Conservation (phyloP, 2,888 invertebrate genomes). For the Phaonia tiefii region DNA sequence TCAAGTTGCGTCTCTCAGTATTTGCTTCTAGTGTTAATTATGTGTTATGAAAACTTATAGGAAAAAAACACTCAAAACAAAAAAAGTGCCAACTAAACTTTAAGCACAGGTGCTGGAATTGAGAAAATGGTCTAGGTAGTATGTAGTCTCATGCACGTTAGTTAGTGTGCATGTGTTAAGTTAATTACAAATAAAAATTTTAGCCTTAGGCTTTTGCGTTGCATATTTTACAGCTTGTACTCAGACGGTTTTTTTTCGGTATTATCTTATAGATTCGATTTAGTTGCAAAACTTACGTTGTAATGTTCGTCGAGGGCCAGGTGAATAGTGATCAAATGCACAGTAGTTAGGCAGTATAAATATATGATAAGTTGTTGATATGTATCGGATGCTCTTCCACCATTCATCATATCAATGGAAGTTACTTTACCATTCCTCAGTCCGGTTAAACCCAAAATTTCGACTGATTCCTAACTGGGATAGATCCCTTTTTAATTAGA, state of each 20-base stretch:
- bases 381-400: no score
- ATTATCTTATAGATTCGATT: conserved; percentile 38
- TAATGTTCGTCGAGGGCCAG: conserved; percentile 35
- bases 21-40: conserved; percentile 74
- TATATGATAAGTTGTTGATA: no score
- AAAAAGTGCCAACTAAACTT: conserved; percentile 35
- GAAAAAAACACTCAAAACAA: background rate
- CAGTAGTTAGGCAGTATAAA: conserved; percentile 30
- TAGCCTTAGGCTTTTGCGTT: conserved; percentile 55
- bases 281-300: conserved; percentile 29
- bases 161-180: conserved; percentile 46
- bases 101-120: conserved; percentile 56
- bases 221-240: conserved; percentile 39
- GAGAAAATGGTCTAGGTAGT: conserved; percentile 18
- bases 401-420: no score
- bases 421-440: no score
- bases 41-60: conserved; percentile 70
- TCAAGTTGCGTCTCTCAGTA: conserved; percentile 43
- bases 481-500: no score
- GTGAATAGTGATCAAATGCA: conserved; percentile 30
- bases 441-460: no score
- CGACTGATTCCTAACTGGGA: no score
- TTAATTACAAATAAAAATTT: conserved; percentile 64
- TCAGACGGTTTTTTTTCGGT: background rate
- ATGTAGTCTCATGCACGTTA: background rate